These are phyloP conservation scores for Thera britannica DNA, from an alignment of 2,888 invertebrate genomes.

Conservation along the genomic window DNA sequence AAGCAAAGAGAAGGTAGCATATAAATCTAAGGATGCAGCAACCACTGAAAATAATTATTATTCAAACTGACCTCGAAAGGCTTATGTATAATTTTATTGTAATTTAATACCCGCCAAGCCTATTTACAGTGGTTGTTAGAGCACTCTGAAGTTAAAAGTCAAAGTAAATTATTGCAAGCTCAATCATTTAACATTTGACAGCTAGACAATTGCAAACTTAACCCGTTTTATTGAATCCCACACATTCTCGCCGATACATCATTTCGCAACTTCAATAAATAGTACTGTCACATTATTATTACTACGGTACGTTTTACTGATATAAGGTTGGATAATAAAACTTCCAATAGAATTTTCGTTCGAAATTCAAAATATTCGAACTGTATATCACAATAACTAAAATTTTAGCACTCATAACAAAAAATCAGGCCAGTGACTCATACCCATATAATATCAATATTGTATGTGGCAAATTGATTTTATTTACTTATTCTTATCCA, in stretches of 20 bases:
- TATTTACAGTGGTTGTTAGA: slow-evolving; percentile 4
- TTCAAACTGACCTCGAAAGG: neutral
- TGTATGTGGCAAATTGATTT: no score
- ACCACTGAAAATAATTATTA: neutral
- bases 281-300: slow-evolving; percentile 17
- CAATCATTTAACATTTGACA: slow-evolving; percentile 39
- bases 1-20: neutral
- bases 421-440: no score
- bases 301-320: neutral
- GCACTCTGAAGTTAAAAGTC: slow-evolving; percentile 3
- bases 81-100: neutral
- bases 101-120: neutral
- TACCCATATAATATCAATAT: no score
- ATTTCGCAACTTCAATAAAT: slow-evolving; percentile 16
- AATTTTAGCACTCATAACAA: neutral
- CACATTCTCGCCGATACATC: slow-evolving; percentile 27
- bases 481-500: no score
- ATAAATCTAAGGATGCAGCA: neutral
- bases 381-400: neutral
- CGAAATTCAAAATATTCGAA: slow-evolving; percentile 33
- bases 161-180: slow-evolving; percentile 19
- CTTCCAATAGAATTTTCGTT: neutral
- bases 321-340: neutral
- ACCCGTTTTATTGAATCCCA: slow-evolving; percentile 23
- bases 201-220: slow-evolving; percentile 32